Conservation (phyloP, 2,888 invertebrate genomes). For the Phoronis australis region DNA sequence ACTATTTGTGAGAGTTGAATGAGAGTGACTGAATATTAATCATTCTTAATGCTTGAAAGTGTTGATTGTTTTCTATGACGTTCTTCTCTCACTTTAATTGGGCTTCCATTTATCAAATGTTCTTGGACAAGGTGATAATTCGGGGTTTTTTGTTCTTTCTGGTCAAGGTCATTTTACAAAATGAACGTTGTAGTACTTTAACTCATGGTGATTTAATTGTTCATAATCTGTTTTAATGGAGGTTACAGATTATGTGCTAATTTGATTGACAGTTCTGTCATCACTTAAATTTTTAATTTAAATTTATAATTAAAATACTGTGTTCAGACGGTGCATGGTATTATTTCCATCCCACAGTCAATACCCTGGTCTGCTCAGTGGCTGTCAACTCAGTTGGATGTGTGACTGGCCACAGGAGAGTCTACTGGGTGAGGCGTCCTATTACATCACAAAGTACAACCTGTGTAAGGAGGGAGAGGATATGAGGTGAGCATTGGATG, state of each 20-base stretch:
- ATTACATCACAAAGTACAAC: constrained; percentile 41
- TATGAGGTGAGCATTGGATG: constrained; percentile 27
- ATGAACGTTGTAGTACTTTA: too few relatives aligned
- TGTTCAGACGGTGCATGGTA: neutral
- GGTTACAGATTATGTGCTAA: neutral
- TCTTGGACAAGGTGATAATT: too few relatives aligned
- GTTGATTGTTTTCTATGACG: too few relatives aligned
- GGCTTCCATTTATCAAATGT: too few relatives aligned
- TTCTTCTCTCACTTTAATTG: too few relatives aligned
- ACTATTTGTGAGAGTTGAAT: too few relatives aligned
- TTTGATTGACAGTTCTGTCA: neutral
- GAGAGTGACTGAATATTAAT: too few relatives aligned
- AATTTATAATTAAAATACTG: neutral
- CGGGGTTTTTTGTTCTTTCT: too few relatives aligned
- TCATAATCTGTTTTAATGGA: neutral
- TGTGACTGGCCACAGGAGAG: constrained; percentile 50
- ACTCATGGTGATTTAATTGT: too few relatives aligned
- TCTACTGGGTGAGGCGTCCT: constrained; percentile 43
- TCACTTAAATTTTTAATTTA: neutral
- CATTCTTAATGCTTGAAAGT: too few relatives aligned
- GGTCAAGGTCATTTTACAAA: too few relatives aligned
- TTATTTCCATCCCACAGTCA: constrained; percentile 23
- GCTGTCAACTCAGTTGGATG: constrained; percentile 50
- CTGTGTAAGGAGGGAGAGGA: constrained; percentile 44
- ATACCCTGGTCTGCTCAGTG: constrained; percentile 48